phyloP scores from a whole-genome alignment of 2,113 vertebrate species.

The Osmerus mordax region DNA sequence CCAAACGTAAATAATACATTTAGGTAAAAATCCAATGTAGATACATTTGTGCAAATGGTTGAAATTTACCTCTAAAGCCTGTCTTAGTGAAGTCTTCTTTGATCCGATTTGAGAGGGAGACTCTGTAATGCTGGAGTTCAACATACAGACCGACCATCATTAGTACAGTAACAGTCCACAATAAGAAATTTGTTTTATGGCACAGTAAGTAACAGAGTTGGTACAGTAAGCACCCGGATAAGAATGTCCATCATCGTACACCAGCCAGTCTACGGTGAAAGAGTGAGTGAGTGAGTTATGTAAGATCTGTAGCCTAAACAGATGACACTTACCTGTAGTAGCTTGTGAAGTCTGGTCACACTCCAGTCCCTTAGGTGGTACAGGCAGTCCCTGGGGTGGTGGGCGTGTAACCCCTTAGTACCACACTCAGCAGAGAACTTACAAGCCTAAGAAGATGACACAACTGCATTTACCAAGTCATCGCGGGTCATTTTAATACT shows the following conservation, averaged over 20 bases:
- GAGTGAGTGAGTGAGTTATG: too few species aligned
- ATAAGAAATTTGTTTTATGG: not conserved
- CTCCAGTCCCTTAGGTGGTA: slow-evolving; percentile 78
- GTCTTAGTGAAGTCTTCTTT: slow-evolving; percentile 4
- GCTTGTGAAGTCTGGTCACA: slow-evolving; percentile 55
- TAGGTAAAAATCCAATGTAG: too few species aligned
- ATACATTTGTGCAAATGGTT: too few species aligned
- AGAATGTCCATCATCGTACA: too few species aligned
- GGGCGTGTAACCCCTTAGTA: slow-evolving; percentile 71
- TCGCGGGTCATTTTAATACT: too few species aligned
- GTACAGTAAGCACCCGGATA: not conserved
- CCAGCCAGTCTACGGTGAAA: too few species aligned
- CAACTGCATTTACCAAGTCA: too few species aligned
- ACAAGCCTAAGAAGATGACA: slow-evolving; percentile 56
- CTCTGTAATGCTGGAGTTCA: slow-evolving; percentile 55
- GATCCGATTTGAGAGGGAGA: slow-evolving; percentile 50
- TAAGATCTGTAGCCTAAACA: not conserved
- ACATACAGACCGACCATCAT: not conserved
- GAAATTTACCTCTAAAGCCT: slow-evolving; percentile 29
- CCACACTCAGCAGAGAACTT: slow-evolving; percentile 63
- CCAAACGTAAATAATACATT: too few species aligned
- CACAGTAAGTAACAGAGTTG: not conserved
- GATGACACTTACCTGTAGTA: slow-evolving; percentile 61
- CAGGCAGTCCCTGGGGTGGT: slow-evolving; percentile 75
- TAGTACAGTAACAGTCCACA: not conserved